These are phyloP conservation scores for Phoeniculus purpureus DNA, from an alignment of 2,797 vertebrate species.

Conservation along the genomic window DNA sequence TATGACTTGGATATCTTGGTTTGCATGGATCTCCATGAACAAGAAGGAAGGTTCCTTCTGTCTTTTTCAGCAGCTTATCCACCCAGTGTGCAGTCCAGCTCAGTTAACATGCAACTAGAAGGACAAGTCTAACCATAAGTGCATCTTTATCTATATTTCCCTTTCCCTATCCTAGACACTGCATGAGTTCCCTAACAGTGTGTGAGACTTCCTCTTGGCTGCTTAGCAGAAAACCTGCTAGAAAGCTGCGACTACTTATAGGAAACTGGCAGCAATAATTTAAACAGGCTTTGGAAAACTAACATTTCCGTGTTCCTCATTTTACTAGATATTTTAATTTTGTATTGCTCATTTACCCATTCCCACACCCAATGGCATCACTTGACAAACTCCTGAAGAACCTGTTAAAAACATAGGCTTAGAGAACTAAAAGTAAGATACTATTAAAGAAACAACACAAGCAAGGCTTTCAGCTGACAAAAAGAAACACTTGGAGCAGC, in stretches of 20 bases:
- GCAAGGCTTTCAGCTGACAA: not conserved
- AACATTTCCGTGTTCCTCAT: not conserved
- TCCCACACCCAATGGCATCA: not conserved
- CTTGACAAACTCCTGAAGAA: not conserved
- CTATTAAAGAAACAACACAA: not conserved
- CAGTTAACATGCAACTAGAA: not conserved
- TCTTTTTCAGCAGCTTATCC: not conserved
- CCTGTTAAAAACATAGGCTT: not conserved
- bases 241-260: not conserved
- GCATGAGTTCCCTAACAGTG: not conserved
- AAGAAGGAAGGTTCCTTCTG: not conserved
- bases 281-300: not conserved
- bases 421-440: too few relatives aligned
- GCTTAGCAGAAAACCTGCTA: not conserved
- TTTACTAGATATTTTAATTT: not conserved
- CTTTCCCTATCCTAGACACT: not conserved
- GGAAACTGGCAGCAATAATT: not conserved
- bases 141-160: not conserved
- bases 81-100: not conserved
- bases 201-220: not conserved
- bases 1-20: not conserved
- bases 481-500: not conserved
- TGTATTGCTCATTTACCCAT: not conserved
- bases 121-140: not conserved
- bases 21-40: not conserved